These are phyloP conservation scores for Caenorhabditis sp. DNA, from an alignment of 2,888 invertebrate species.

Conservation along the genomic window DNA sequence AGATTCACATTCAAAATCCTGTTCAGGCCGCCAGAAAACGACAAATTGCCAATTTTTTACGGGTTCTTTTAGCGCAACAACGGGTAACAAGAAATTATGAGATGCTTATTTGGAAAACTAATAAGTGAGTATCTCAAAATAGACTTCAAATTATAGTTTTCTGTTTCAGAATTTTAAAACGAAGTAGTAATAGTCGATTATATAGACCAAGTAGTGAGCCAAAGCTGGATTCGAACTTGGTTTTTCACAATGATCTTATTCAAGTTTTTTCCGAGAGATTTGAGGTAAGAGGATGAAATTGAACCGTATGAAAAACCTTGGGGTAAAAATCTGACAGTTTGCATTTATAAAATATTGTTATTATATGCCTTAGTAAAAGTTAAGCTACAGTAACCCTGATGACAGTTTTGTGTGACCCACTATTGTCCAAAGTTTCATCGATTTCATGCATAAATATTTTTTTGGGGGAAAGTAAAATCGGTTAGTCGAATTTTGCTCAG, in stretches of 20 bases:
- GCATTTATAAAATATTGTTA: neutral
- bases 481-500: too few relatives aligned
- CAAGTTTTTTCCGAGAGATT: slow-evolving; percentile 42
- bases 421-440: too few relatives aligned
- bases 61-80: slow-evolving; percentile 38
- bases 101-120: slow-evolving; percentile 42
- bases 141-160: neutral
- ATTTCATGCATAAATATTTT: too few relatives aligned
- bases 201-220: slow-evolving; percentile 45
- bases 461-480: too few relatives aligned
- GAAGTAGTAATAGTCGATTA: slow-evolving; percentile 6
- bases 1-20: too few relatives aligned
- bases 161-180: neutral
- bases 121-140: neutral
- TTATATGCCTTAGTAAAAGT: too few relatives aligned
- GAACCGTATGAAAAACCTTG: neutral
- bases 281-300: slow-evolving; percentile 12
- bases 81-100: slow-evolving; percentile 29
- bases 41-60: slow-evolving; percentile 46
- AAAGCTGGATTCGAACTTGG: slow-evolving; percentile 31
- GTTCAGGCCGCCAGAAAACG: slow-evolving; percentile 42
- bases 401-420: too few relatives aligned
- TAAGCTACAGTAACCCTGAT: too few relatives aligned
- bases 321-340: neutral
- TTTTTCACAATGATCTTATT: slow-evolving; percentile 37